Evolutionary conservation across 2,113 vertebrate species (phyloP), one percentile per base, ranked within the genome.

Genomic region (Rhizomys pruinosus): DNA sequence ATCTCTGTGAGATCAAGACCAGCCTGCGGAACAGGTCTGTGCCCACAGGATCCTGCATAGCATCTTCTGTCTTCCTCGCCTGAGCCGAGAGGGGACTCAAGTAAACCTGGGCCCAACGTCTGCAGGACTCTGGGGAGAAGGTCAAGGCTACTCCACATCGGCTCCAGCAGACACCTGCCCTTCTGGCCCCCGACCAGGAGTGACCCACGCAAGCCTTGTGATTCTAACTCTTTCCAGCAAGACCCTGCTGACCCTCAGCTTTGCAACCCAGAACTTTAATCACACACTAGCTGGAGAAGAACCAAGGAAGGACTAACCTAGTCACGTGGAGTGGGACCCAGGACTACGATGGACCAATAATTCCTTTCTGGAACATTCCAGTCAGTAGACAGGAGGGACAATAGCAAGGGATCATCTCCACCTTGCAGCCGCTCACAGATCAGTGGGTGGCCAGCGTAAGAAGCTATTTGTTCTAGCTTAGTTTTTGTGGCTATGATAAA

Each of bases 351-450:
- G n/a, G 79, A 42, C 42, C 47, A 42, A 32, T 22, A 23, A 34
- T 57, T 52, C 29, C 20, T 47, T 42, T 84, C 44, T 68, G 64
- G 64, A 84, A n/a, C n/a, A 17, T 69, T 52, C 32, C 13, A n/a
- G 64, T 25, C 19, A 25, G 32, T 52, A n/a, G 19, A 68, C 5
- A n/a, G 17, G 61, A 55, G 82, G 44, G 22, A 25, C 32, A 11
- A 3, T 4, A 32, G 34, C 20, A 13, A 10, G 1, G 19, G 80
- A 69, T 25, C 22, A 3, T 25, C 52, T 20, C 39, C 68, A 9
- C 22, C 3, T 3, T 4, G 20, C 47, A 20, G 61, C 17, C 23
- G 7, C 19, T n/a, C 7, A 2, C 0, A 23, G 17, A 1, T 42
- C 2, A 47, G 32, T 0, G 27, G 59, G 10, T 82, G n/a, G n/a